Conservation (phyloP, 1,140 invertebrate genomes). For the Ganaspis sp. region DNA sequence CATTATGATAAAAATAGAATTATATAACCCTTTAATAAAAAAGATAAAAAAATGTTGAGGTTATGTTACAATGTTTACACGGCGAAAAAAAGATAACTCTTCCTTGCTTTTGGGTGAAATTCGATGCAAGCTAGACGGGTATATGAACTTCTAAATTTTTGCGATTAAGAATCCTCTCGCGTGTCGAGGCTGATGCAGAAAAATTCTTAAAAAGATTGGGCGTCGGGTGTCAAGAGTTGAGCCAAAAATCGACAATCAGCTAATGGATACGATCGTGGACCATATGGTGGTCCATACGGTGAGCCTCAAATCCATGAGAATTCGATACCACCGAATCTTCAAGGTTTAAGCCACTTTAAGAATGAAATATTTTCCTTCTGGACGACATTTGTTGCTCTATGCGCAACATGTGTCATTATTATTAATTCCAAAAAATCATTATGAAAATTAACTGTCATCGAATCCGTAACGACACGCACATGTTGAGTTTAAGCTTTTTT, state of each 20-base stretch:
- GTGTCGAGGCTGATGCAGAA: neutral
- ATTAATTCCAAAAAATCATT: neutral
- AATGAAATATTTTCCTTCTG: neutral
- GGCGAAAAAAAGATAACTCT: too few species aligned
- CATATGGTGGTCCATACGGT: conserved; percentile 5
- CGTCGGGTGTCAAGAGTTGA: neutral
- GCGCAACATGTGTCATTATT: neutral
- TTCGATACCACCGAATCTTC: conserved; percentile 6
- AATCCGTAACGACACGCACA: neutral
- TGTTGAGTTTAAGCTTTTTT: neutral
- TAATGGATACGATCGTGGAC: neutral
- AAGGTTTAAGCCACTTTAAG: neutral
- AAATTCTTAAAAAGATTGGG: neutral
- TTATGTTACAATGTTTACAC: neutral
- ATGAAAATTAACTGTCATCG: neutral
- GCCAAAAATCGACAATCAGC: neutral
- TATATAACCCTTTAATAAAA: too few species aligned
- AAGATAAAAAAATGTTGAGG: neutral
- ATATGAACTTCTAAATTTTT: neutral
- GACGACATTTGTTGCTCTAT: neutral
- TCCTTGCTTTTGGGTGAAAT: too few species aligned
- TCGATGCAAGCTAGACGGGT: too few species aligned
- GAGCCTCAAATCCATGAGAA: conserved; percentile 8
- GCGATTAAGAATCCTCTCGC: conserved; percentile 11
- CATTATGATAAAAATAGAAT: too few species aligned